Evolutionary conservation across 2,113 vertebrate species (phyloP).

Genomic region (Cyphomyrus plagiostoma): DNA sequence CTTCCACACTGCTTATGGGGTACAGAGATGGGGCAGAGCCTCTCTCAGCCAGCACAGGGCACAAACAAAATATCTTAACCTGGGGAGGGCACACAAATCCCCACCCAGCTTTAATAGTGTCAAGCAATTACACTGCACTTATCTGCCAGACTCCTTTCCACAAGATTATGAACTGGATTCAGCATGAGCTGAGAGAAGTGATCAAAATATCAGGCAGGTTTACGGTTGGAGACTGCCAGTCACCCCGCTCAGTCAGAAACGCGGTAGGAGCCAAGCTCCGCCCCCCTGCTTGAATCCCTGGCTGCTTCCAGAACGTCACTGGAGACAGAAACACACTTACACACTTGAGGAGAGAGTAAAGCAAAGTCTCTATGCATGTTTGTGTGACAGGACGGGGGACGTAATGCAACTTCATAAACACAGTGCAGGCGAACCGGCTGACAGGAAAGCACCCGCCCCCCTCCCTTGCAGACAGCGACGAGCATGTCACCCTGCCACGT

Average conservation of each 20-base stretch:
- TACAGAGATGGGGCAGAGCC: neutral
- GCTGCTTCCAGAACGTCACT: neutral
- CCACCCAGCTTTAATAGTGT: neutral
- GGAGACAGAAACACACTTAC: neutral
- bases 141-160: neutral
- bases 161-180: constrained; percentile 23
- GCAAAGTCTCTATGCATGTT: neutral
- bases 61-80: neutral
- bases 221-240: neutral
- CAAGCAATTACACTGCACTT: constrained; percentile 32
- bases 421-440: neutral
- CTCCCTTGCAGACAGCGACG: neutral
- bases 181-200: neutral
- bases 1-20: neutral
- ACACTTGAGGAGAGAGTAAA: neutral
- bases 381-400: neutral
- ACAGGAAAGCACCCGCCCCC: neutral
- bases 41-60: neutral
- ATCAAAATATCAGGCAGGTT: neutral
- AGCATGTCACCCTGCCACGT: neutral
- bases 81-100: neutral
- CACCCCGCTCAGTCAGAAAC: neutral
- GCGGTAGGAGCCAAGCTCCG: neutral
- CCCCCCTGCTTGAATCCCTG: neutral
- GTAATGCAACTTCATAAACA: neutral